These are phyloP conservation scores for Notolepis coatsorum DNA, from an alignment of 2,797 vertebrate genomes.

Conservation along the genomic window DNA sequence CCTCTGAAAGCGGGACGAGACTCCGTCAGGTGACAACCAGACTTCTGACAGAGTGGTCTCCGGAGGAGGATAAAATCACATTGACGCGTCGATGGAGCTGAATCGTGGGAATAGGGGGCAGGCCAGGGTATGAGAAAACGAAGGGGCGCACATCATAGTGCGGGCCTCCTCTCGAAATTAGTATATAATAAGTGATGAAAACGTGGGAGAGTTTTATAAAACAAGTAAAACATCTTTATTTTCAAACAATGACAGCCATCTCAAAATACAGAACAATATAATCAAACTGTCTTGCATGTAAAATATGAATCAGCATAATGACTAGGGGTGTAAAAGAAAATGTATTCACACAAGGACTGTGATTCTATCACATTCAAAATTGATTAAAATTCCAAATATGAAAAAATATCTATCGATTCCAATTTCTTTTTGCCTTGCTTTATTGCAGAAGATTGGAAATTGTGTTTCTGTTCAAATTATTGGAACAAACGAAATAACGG, in stretches of 20 bases:
- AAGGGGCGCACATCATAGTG: too few species aligned
- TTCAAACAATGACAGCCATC: constrained; percentile 55
- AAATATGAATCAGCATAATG: constrained; percentile 19
- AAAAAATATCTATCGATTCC: not conserved
- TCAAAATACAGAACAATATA: constrained; percentile 52
- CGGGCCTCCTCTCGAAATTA: too few species aligned
- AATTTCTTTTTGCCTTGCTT: not conserved
- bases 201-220: not conserved
- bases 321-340: not conserved
- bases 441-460: too few species aligned
- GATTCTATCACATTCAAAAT: not conserved
- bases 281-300: constrained; percentile 51
- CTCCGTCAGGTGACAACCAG: too few species aligned
- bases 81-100: too few species aligned
- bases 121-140: not conserved
- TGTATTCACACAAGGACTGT: constrained; percentile 58
- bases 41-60: too few species aligned
- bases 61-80: too few species aligned
- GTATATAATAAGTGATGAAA: not conserved
- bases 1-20: too few species aligned
- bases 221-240: constrained; percentile 64
- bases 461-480: too few species aligned
- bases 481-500: too few species aligned
- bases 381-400: not conserved
- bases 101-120: too few species aligned